Evolutionary conservation across 2,888 invertebrate species (phyloP), one percentile per base, ranked within the genome.

Genomic region (Orthonevra nobilis): DNA sequence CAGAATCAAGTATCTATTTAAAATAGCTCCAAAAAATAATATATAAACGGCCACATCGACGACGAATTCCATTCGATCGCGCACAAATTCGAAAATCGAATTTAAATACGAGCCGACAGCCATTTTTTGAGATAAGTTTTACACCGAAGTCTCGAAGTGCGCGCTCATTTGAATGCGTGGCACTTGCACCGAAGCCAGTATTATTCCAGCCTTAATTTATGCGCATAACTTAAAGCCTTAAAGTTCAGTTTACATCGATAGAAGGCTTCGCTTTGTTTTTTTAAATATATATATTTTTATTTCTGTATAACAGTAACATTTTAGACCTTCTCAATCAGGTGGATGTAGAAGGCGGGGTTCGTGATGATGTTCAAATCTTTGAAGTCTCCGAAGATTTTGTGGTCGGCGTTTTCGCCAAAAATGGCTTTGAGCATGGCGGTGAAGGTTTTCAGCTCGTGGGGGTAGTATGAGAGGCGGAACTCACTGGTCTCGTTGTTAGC

Each of bases 401-500:
- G 94, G 52, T 91, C 90, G 1, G 92, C 91, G 19, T 90, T 88
- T 19, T 89, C 85, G 38, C 92, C 92, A 86, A 96, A 96, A 1
- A 93, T 92, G 48, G 93, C 92, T 81, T 90, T 89, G 70, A 97
- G 87, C 90, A 96, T 94, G 20, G 89, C 85, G 0, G 91, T 92
- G 89, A 97, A 97, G 17, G 91, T 90, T 40, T 91, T 90, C 83
- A 96, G 87, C 81, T 92, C 92, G 87, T 97, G 96, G 0, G 96
- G 97, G 89, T 95, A 96, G 89, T 96, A 97, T 23, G 96, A 96
- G 23, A 97, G 89, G 1, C 96, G 92, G 88, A 97, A 97, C 84
- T 95, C 94, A 84, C 94, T 95, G 88, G 83, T 84, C 75, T 87
- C 83, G 48, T 86, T 85, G 83, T 91, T 90, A 32, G 92, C 91